Conservation (phyloP, 92 coral and sea anemone genomes). For the Palythoa grandiflora region DNA sequence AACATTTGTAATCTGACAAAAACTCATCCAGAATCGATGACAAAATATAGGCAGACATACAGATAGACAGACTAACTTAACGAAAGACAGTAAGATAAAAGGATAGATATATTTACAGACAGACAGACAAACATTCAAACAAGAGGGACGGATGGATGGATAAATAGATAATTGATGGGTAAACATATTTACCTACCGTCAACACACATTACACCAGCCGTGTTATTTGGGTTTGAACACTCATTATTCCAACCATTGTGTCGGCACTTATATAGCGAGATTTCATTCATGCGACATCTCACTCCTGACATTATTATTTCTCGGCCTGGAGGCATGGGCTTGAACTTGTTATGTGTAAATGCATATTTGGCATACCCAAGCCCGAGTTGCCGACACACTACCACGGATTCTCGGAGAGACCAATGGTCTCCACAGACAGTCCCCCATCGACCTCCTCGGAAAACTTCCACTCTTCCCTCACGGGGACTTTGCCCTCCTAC, state of each 20-base stretch:
- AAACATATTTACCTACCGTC: slow-evolving; percentile 60
- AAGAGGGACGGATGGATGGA: not conserved
- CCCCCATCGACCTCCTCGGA: slow-evolving; percentile 70
- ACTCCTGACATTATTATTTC: slow-evolving; percentile 72
- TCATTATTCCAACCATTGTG: slow-evolving; percentile 61
- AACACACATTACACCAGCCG: slow-evolving; percentile 85
- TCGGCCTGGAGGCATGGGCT: slow-evolving; percentile 54
- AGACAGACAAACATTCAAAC: no score
- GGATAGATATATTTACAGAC: no score
- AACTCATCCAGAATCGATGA: no score
- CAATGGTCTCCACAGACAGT: slow-evolving; percentile 86
- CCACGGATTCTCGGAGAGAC: slow-evolving; percentile 88
- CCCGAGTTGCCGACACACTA: slow-evolving; percentile 84
- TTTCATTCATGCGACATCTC: slow-evolving; percentile 74
- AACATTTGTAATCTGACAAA: no score
- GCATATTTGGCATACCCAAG: slow-evolving; percentile 82
- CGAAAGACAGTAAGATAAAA: no score
- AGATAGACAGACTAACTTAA: no score
- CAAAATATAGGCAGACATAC: no score
- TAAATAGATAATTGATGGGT: not conserved
- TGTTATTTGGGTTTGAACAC: slow-evolving; percentile 58
- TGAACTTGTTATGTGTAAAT: slow-evolving; percentile 53
- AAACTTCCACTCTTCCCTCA: slow-evolving; percentile 68
- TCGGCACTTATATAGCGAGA: slow-evolving; percentile 78
- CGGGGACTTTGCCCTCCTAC: slow-evolving; percentile 29